Base-by-base conservation (phyloP, 2,797 vertebrate species). In the Peromyscus melanophrys region DNA sequence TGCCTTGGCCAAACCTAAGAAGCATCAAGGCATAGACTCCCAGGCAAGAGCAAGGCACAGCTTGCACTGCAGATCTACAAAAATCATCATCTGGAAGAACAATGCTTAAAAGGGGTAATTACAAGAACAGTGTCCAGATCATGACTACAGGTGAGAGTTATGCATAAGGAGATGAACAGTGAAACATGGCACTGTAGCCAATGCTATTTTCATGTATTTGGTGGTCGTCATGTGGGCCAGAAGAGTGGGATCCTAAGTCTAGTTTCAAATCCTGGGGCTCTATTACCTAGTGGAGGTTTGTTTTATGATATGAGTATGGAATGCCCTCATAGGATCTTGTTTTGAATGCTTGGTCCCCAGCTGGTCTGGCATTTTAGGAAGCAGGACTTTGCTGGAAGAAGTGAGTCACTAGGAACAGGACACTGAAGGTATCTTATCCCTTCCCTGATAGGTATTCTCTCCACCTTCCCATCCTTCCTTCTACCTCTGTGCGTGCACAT, bases 401-500 rank as follows among this genome's bases (percentile, higher is more conserved):
- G 40, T 49, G 27, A 13, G 21, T 49, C 71, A 89, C 57, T n/a
- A 63, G 40, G 40, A 73, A 61, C 13, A 89, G 73, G 19, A 77
- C 57, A 43, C 17, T 89, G 57, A 61, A 4, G 29, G 27, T 43
- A 89, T 59, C n/a, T 75, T 34, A 55, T 63, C 29, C 73, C 87
- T 55, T 61, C 37, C 19, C 71, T 25, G 17, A 46, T 52, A 73
- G 46, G 34, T 40, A 59, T 59, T 59, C 43, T n/a, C 40, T 63
- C 9, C 31, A 34, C 12, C 49, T 23, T n/a, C 37, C 19, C 17
- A 31, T 6, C 49, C n/a, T 55, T 57, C 19, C 21, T 11, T 55
- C 2, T 4, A 4, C 16, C 27, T 9, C 14, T 29, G 2, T 43
- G 11, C 1, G 23, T 29, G 37, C 7, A 8, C 37, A 11, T 34